phyloP scores from a whole-genome alignment of 64 coral and sea anemone genomes.

The Cladopsammia gracilis region DNA sequence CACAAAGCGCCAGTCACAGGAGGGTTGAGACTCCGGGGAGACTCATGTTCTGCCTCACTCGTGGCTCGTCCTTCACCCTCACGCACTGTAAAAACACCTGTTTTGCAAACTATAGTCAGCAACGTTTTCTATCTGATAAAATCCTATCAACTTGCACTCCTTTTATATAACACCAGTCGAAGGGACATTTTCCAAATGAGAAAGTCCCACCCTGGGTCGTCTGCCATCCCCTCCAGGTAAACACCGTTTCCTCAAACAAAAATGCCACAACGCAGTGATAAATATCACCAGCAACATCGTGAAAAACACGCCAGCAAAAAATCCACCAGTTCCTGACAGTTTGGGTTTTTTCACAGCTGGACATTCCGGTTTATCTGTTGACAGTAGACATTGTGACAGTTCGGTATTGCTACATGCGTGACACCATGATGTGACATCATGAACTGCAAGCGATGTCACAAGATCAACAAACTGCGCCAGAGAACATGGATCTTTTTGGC shows the following conservation, averaged over 20 bases:
- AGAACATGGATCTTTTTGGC: constrained; percentile 36
- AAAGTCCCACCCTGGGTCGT: constrained; percentile 40
- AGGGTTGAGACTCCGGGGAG: too few species aligned
- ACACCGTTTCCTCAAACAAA: constrained; percentile 70
- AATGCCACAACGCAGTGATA: constrained; percentile 52
- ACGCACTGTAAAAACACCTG: too few species aligned
- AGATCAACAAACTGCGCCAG: constrained; percentile 57
- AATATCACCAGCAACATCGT: constrained; percentile 50
- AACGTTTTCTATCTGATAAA: too few species aligned
- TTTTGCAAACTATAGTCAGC: too few species aligned
- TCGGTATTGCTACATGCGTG: constrained; percentile 61
- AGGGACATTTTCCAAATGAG: constrained; percentile 47
- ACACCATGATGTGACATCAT: constrained; percentile 67
- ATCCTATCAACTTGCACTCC: too few species aligned
- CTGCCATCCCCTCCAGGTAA: neutral
- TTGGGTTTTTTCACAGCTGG: neutral
- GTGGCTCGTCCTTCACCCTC: too few species aligned
- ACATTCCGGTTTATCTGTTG: neutral
- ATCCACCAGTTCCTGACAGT: constrained; percentile 60
- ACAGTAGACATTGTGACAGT: constrained; percentile 16
- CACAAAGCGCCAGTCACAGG: too few species aligned
- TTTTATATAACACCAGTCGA: constrained; percentile 14
- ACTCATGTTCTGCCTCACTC: too few species aligned
- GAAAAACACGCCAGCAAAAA: constrained; percentile 79
- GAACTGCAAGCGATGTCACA: constrained; percentile 57